Conservation (phyloP, 1,140 invertebrate genomes). For the Gryon sp. region DNA sequence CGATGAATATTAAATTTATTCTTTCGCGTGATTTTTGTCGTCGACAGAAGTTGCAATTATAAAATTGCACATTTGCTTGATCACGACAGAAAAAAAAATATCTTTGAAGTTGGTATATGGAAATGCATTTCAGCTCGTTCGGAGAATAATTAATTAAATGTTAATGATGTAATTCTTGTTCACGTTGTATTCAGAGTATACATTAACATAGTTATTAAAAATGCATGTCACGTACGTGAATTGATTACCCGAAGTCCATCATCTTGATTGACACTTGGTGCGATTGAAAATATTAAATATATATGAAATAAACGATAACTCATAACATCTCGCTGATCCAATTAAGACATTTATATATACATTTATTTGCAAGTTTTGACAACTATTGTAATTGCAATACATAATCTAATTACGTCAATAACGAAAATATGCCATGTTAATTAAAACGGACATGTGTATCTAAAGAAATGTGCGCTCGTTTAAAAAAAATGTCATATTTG, state of each 20-base stretch:
- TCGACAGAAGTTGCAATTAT: too few relatives aligned
- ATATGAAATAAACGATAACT: slow-evolving; percentile 20
- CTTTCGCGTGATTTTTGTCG: too few relatives aligned
- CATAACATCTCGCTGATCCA: slow-evolving; percentile 8
- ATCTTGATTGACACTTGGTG: slow-evolving; percentile 31
- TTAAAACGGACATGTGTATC: too few relatives aligned
- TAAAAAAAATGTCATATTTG: too few relatives aligned
- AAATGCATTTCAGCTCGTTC: slow-evolving; percentile 1
- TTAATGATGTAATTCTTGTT: slow-evolving; percentile 21
- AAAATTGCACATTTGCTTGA: too few relatives aligned
- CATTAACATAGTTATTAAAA: slow-evolving; percentile 36
- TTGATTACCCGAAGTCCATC: slow-evolving; percentile 26
- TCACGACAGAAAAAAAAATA: too few relatives aligned
- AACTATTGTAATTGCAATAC: background rate
- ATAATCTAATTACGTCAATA: slow-evolving; percentile 1
- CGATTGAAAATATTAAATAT: slow-evolving; percentile 30
- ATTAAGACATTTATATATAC: slow-evolving; percentile 25
- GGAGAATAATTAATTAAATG: slow-evolving; percentile 29
- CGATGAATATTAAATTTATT: too few relatives aligned
- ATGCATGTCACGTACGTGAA: slow-evolving; percentile 46
- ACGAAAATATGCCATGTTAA: too few relatives aligned
- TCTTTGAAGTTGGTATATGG: background rate
- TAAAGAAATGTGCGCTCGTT: too few relatives aligned
- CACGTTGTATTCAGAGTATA: background rate
- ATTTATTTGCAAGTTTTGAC: slow-evolving; percentile 25